Evolutionary conservation across 2,797 vertebrate species (phyloP), one percentile per base, ranked within the genome.

Genomic region (Gobio occitaniae): DNA sequence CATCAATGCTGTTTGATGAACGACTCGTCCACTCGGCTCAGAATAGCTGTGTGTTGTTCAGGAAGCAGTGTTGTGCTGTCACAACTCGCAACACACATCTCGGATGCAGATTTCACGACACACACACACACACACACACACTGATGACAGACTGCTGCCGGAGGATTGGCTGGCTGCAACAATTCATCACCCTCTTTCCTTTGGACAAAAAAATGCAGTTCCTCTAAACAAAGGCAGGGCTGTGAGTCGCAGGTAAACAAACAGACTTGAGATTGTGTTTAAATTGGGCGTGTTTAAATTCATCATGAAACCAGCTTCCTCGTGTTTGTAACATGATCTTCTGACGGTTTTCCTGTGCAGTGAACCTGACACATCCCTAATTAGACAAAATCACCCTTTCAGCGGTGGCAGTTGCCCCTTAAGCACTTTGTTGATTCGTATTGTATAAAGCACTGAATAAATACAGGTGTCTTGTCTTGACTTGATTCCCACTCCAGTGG

Each of bases 341-440:
- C 91, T 29, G 7, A 79, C 86, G 91, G 90, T 88, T 90, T 87
- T 88, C 91, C 86, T 91, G 83, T 83, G 86, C 83, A 74, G 88
- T 86, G 54, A 70, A 75, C 87, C 89, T 92, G 90, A 89, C 89
- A 89, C 82, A 21, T 79, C 83, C 85, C 86, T 79, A 52, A 65
- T 84, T 87, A 89, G 21, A 86, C 29, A 47, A 77, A 29, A 77
- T 71, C 29, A 63, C 72, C 41, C 38, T 32, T 19, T 68, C 25
- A 71, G 25, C 11, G 16, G 44, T 66, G 59, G 44, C 38, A 9
- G 81, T 52, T 54, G 80, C 32, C 41, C n/a, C 17, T 74, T 61
- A 29, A 25, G 59, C 0, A 2, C n/a, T 61, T 61, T 25, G n/a
- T 25, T 13, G n/a, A 12, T 25, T 61, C 3, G 5, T 29, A 13